Base-by-base conservation (phyloP, 2,888 invertebrate species). In the Metalampra italica region DNA sequence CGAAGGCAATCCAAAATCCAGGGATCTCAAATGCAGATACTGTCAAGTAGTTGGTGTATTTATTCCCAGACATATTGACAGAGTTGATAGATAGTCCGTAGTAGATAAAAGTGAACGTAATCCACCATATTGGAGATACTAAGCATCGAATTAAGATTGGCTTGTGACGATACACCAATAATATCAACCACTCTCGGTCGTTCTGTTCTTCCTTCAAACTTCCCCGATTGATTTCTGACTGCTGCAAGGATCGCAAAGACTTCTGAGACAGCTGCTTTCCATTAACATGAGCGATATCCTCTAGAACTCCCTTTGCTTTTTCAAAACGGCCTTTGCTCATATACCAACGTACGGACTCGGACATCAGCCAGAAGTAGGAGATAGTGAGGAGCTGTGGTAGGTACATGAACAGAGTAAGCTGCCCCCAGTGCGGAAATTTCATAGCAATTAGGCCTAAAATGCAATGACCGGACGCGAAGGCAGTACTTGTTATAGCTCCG, bases 31-130 rank as follows among this genome's bases (percentile, higher is more conserved):
- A 91, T 40, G 92, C 66, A 0, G 92, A 87, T 0, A 92, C 93
- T 47, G 93, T 73, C 15, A 95, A 93, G 65, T 94, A 96, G 78
- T 95, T 96, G 12, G 94, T 74, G 70, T 95, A 95, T 60, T 92
- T 92, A 71, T 95, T 92, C 0, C 95, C 95, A 14, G 92, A 92
- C 44, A 96, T 78, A 0, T 93, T 90, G 1, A 95, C 94, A 0
- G 95, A 93, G 76, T 94, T 95, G 46, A 96, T 89, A 0, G 94
- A 94, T 34, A 96, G 78, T 0, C 96, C 96, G 66, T 95, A 96
- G 75, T 95, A 96, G 12, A 95, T 92, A 54, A 96, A 92, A 0
- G 94, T 93, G 61, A 94, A 92, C 0, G 95, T 93, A n/a, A 95
- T 92, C 95, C 95, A 95, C 30, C 44, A 44, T n/a, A 44, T n/a